Evolutionary conservation across 2,888 invertebrate genomes (phyloP), one percentile per base, ranked within the genome.

Genomic region (Aleiodes leptofemur): DNA sequence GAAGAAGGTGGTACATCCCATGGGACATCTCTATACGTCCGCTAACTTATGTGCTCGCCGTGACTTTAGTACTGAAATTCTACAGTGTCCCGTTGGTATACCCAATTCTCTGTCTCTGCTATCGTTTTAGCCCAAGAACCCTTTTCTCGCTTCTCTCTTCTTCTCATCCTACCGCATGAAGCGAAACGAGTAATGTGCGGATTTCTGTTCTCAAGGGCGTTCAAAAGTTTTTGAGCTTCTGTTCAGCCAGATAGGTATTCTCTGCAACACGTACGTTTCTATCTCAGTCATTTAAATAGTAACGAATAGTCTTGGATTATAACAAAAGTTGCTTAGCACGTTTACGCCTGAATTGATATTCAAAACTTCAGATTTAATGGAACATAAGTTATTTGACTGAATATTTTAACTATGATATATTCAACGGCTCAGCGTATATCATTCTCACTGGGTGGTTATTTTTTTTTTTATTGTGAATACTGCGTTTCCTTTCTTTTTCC

Each of bases 131-230:
- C 74, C 43, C 57, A 69, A 70, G 72, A 78, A 57, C 59, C 77
- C 76, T 66, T 9, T 3, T 11, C 43, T 9, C 4, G 43, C 43
- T 38, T 5, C 38, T 38, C 38, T 38, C 2, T 23, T 34, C 34
- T 34, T 3, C 43, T 8, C 43, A 5, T 43, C 11, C 9, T 43
- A n/a, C 38, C 16, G 61, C 31, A 29, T 73, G 74, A 83, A 81
- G 76, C 78, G 71, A 74, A 78, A 76, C 79, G 73, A 76, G 73
- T 79, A 77, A 68, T 69, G 69, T 72, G 75, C 68, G 76, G 70
- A 79, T 82, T 79, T 79, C 79, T 69, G 72, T 76, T 55, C 78
- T 76, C 80, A 38, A 4, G 78, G 72, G 76, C 73, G 77, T 79
- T 80, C 74, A 73, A 78, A 74, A 82, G 74, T 80, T 79, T 55